Base-by-base conservation (phyloP, 1,140 invertebrate species). In the Achatina immaculata region DNA sequence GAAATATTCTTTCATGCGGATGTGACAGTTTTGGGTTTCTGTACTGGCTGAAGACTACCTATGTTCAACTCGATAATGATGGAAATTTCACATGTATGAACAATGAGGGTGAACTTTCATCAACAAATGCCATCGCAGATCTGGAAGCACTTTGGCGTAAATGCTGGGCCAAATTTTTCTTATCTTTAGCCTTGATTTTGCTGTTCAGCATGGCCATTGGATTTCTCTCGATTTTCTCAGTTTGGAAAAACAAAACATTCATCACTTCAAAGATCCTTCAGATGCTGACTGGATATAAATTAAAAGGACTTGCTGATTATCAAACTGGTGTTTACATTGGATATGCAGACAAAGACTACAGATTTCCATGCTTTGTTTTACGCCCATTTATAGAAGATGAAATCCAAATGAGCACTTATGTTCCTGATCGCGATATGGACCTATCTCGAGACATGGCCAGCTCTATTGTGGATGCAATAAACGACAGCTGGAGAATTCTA, bases 61-160 rank as follows among this genome's bases (percentile, higher is more conserved):
- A 6, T 40, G 74, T 43, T 62, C 1, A n/a, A 7, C 58, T 76
- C 36, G 74, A 76, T 62, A 19, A 62, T 31, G 43, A 28, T 38
- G 42, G 36, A 4, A 76, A 76, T 65, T 76, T 24, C 36, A 76
- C 74, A 1, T 76, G 74, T 24, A 76, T 76, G 6, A 62, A 58
- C 21, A 43, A 2, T 16, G 34, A 24, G 6, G 74, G 74, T 62
- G 19, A 58, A 36, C 36, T 76, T 16, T 55, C 31, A 9, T 38
- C 24, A 34, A 48, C 24, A 6, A 36, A 9, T 14, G 34, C 7
- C 3, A 6, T 6, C 9, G 38, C 7, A 2, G 55, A 76, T 36
- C 9, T 65, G 4, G 51, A 65, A 11, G 24, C 11, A n/a, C 42
- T 76, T 1, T 76, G 74, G 74, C 51, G 74, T 24, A 45, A 76